Base-by-base conservation (phyloP, 2,113 vertebrate genomes). In the Gavialis gangeticus region DNA sequence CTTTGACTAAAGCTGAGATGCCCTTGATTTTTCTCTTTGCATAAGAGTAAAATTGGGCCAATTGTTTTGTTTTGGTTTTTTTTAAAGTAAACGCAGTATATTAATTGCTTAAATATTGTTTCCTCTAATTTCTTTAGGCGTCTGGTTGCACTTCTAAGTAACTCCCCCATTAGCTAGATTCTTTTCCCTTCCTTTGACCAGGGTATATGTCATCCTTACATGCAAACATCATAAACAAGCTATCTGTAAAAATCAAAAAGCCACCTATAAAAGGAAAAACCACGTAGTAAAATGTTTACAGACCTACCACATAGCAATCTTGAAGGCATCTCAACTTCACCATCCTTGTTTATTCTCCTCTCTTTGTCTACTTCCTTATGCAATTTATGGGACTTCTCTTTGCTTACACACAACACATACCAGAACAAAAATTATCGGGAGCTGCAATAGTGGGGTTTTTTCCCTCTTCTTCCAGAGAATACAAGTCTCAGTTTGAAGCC, bases 401-500 rank as follows among this genome's bases (percentile, higher is more conserved):
- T 76, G 66, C 82, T 14, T 62, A 2, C 71, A 14, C 64, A 28
- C 21, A 78, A 24, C 13, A 55, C 27, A 6, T 17, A 9, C 27
- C 4, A 27, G 54, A 57, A n/a, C 17, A 79, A 28, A 56, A 71
- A 84, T 56, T 34, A 6, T 15, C 30, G 55, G 83, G 62, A 54
- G 9, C 66, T 75, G 75, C 58, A 46, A 46, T 75, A 30, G 7
- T 19, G 57, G 75, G 6, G 1, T 87, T 71, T 28, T 90, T 77
- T 27, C 58, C 0, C 22, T 93, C 34, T 89, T 96, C 91, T 96
- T 82, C 12, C 96, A 99, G 99, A 94, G 98, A 99, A 63, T 99
- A 99, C 96, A 98, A 97, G 27, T 91, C 98, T 79, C 91, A 99
- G 69, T 99, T 99, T 96, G 99, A 99, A 96, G 98, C 98, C 82